phyloP scores from a whole-genome alignment of 2,797 vertebrate genomes.

The Anguilla anguilla region DNA sequence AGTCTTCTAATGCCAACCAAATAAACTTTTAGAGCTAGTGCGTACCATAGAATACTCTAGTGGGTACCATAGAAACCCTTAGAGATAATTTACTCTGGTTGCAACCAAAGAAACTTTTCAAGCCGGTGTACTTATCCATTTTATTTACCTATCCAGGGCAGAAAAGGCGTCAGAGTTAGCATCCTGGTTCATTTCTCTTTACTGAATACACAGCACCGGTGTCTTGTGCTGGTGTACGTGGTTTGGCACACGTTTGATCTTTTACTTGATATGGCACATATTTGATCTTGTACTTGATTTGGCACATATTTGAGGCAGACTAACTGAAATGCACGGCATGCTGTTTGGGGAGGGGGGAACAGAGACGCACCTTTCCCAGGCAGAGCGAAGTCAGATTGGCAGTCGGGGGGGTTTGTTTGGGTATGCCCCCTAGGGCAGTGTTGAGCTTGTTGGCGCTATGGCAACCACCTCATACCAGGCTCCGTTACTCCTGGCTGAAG shows the following conservation, averaged over 20 bases:
- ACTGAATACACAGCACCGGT: too few relatives aligned
- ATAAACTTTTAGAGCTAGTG: not conserved
- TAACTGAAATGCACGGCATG: not conserved
- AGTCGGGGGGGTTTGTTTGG: not conserved
- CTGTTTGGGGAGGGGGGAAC: not conserved
- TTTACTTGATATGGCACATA: too few relatives aligned
- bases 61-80: not conserved
- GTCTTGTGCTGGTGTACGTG: too few relatives aligned
- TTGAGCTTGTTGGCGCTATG: not conserved
- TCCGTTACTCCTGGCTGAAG: not conserved
- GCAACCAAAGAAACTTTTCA: not conserved
- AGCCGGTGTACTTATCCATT: not conserved
- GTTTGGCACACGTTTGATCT: too few relatives aligned
- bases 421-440: not conserved
- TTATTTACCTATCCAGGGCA: not conserved
- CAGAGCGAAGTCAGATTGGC: not conserved
- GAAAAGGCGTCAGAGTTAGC: too few relatives aligned
- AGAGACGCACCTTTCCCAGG: conserved; percentile 7
- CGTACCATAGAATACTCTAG: too few relatives aligned
- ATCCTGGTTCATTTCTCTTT: too few relatives aligned
- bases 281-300: too few relatives aligned
- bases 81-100: not conserved
- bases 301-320: not conserved
- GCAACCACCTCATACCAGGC: not conserved
- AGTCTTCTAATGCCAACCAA: not conserved